These are phyloP conservation scores for Serinus canaria DNA, from an alignment of 2,113 vertebrate genomes.

Conservation along the genomic window DNA sequence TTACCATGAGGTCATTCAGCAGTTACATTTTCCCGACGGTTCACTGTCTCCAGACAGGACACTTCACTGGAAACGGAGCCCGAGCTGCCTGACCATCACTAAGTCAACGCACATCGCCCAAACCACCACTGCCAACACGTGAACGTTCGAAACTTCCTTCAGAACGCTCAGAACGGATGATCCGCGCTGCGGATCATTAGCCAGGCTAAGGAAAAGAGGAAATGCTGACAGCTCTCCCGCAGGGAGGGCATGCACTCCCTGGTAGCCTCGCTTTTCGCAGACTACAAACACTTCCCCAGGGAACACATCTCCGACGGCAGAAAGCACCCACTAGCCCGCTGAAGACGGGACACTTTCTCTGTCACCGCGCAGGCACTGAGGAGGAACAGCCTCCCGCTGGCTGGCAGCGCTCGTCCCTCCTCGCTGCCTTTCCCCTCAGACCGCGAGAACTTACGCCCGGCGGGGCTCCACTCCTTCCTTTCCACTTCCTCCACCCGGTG, in stretches of 20 bases:
- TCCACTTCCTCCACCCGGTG: not conserved
- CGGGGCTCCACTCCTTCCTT: not conserved
- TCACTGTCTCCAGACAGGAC: no score
- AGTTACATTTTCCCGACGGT: not conserved
- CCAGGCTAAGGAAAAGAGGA: not conserved
- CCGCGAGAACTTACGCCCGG: not conserved
- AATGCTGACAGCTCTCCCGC: not conserved
- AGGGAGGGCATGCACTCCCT: not conserved
- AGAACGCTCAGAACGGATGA: not conserved
- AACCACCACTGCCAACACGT: not conserved
- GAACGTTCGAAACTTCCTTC: not conserved
- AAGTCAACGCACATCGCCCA: not conserved
- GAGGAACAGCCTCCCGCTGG: not conserved
- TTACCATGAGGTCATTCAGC: not conserved
- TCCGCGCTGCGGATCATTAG: not conserved
- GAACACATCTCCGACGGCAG: not conserved
- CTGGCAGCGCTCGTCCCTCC: not conserved
- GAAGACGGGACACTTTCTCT: not conserved
- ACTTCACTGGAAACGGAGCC: not conserved
- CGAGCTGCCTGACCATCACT: not conserved
- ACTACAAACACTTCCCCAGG: not conserved
- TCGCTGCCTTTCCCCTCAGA: not conserved
- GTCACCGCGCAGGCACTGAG: not conserved
- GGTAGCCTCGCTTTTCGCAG: accelerated
- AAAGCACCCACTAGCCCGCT: not conserved